Conservation (phyloP, 2,797 vertebrate species). For the Limnodromus scolopaceus region DNA sequence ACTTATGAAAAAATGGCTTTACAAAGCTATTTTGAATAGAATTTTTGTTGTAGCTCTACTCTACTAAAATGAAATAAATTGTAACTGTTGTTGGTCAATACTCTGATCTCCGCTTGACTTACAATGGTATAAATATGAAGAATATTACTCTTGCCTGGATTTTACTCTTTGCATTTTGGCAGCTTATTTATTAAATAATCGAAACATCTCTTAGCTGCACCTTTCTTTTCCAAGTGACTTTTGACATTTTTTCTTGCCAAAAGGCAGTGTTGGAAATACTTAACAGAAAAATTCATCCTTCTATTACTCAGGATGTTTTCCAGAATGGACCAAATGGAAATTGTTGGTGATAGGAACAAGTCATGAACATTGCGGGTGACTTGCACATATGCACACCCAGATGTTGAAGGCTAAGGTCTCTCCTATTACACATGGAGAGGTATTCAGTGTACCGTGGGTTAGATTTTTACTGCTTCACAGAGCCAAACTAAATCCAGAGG, state of each 20-base stretch:
- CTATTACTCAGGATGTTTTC: conserved; percentile 69
- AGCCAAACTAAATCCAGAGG: background rate
- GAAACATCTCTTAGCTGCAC: background rate
- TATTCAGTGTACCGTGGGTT: background rate
- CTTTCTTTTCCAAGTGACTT: conserved; percentile 66
- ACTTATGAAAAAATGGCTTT: background rate
- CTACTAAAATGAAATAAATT: background rate
- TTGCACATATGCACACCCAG: background rate
- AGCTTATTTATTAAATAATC: conserved; percentile 1
- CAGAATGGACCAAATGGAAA: conserved; percentile 63
- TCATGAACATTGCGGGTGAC: background rate
- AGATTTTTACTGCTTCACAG: background rate
- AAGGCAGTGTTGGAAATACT: conserved; percentile 70
- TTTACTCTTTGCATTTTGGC: conserved; percentile 27
- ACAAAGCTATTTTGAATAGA: background rate
- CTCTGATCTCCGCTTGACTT: background rate
- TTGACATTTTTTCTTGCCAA: conserved; percentile 49
- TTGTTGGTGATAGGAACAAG: conserved; percentile 44
- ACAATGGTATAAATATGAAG: background rate
- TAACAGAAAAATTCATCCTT: conserved; percentile 57
- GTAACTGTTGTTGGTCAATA: background rate
- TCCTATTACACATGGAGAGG: background rate
- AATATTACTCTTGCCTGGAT: background rate
- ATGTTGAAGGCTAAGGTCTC: background rate
- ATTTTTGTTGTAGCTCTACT: background rate